A percentile compares a stretch with the other conserved stretches of the same genome.
Conservation (phyloP, 2,797 vertebrate genomes). For the Eospalax fontanierii region DNA sequence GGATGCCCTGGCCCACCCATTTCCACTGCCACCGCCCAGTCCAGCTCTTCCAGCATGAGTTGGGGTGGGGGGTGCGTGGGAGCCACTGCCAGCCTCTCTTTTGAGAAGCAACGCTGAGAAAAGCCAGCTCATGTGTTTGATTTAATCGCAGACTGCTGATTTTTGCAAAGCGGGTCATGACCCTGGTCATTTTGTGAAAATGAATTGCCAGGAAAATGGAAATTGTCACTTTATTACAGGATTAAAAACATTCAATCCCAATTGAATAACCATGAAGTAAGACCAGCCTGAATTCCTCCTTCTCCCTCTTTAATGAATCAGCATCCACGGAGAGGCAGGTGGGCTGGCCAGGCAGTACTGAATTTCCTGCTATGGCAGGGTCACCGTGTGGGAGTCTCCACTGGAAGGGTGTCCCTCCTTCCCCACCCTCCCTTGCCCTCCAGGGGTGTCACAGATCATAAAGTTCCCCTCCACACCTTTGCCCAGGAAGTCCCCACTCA, state of each 20-base stretch:
- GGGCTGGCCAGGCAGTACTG: not conserved
- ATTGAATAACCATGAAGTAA: slow-evolving; percentile 55
- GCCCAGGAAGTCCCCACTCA: not conserved
- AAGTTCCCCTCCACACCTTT: not conserved
- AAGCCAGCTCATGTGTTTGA: not conserved
- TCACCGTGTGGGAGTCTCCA: not conserved
- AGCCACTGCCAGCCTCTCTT: not conserved
- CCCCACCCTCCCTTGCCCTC: not conserved
- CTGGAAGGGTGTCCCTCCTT: not conserved
- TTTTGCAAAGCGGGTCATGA: slow-evolving; percentile 49
- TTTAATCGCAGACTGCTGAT: slow-evolving; percentile 31
- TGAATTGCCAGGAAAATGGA: slow-evolving; percentile 74
- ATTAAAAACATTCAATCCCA: slow-evolving; percentile 68
- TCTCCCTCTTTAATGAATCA: slow-evolving; percentile 41
- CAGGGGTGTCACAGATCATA: not conserved
- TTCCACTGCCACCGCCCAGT: not conserved
- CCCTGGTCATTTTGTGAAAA: slow-evolving; percentile 72
- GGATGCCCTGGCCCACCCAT: too few species aligned
- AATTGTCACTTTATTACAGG: slow-evolving; percentile 78
- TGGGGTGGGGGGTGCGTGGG: not conserved
- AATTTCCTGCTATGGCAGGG: not conserved
- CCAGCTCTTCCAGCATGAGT: not conserved
- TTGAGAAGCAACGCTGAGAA: not conserved
- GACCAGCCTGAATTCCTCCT: not conserved
- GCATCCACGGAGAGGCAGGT: not conserved